Percentiles rank a stretch among this genome's conserved stretches.
These are phyloP conservation scores for Lycophotia porphyrea DNA, from an alignment of 2,888 invertebrate genomes.

Conservation along the genomic window DNA sequence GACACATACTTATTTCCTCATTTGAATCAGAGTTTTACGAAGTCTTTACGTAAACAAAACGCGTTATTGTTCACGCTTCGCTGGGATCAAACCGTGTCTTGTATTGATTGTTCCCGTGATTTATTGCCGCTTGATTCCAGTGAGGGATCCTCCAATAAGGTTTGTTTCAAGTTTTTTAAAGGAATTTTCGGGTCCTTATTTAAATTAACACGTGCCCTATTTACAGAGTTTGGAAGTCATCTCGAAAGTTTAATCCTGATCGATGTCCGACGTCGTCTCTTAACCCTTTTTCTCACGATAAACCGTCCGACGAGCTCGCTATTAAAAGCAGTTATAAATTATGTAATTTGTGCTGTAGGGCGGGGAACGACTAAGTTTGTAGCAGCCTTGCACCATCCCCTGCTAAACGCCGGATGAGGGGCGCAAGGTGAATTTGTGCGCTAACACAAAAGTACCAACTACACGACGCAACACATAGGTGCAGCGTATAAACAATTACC, in stretches of 20 bases:
- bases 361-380: slow-evolving; percentile 68
- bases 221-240: slow-evolving; percentile 71
- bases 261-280: slow-evolving; percentile 65
- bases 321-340: slow-evolving; percentile 73
- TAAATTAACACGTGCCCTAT: slow-evolving; percentile 69
- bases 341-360: slow-evolving; percentile 66
- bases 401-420: slow-evolving; percentile 72
- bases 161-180: slow-evolving; percentile 74
- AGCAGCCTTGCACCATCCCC: slow-evolving; percentile 78
- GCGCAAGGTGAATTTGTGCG: slow-evolving; percentile 76
- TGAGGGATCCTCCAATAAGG: slow-evolving; percentile 62
- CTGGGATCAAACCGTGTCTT: slow-evolving; percentile 56
- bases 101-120: slow-evolving; percentile 76
- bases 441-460: slow-evolving; percentile 70
- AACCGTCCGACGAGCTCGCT: slow-evolving; percentile 59
- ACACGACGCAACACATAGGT: slow-evolving; percentile 62
- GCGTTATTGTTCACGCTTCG: slow-evolving; percentile 41
- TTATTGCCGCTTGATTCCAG: slow-evolving; percentile 72
- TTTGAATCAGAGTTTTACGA: slow-evolving; percentile 39
- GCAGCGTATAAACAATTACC: slow-evolving; percentile 73
- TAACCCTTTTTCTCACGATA: slow-evolving; percentile 76
- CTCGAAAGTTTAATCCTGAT: slow-evolving; percentile 69
- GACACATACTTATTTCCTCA: slow-evolving; percentile 28
- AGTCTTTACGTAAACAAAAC: slow-evolving; percentile 47
- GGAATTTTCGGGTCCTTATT: slow-evolving; percentile 65